Percentiles rank a stretch among this genome's conserved stretches.
Conservation (phyloP, 2,888 invertebrate genomes). For the Acanthacorydalis orientalis region DNA sequence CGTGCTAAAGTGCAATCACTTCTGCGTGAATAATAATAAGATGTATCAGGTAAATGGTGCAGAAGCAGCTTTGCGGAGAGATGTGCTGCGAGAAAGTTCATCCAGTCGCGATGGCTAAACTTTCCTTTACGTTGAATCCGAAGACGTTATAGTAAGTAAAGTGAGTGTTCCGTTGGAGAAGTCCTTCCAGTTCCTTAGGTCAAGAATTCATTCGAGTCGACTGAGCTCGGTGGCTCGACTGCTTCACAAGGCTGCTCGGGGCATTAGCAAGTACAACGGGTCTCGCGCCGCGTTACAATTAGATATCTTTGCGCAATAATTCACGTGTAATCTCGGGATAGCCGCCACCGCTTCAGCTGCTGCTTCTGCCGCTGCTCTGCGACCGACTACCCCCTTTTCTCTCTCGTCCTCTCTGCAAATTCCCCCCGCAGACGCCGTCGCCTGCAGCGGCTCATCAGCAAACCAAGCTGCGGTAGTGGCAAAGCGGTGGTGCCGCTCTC, state of each 20-base stretch:
- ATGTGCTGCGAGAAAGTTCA: background rate
- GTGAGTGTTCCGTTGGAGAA: background rate
- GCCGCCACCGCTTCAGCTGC: no score
- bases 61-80: background rate
- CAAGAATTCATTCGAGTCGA: background rate
- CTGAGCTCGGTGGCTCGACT: no score
- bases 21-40: constrained; percentile 7
- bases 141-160: background rate
- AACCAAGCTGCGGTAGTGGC: no score
- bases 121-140: background rate
- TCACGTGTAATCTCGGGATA: constrained; percentile 38
- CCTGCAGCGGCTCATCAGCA: no score
- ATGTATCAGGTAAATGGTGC: constrained; percentile 7
- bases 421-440: no score
- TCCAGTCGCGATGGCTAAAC: background rate
- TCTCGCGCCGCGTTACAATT: constrained; percentile 23
- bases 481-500: no score
- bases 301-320: constrained; percentile 37
- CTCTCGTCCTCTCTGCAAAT: no score
- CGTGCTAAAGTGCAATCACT: constrained; percentile 1
- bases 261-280: background rate
- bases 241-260: no score
- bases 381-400: no score
- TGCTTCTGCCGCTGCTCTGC: no score
- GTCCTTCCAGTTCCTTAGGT: constrained; percentile 4